Conservation (phyloP, 2,113 vertebrate genomes). For the Pristiophorus japonicus region DNA sequence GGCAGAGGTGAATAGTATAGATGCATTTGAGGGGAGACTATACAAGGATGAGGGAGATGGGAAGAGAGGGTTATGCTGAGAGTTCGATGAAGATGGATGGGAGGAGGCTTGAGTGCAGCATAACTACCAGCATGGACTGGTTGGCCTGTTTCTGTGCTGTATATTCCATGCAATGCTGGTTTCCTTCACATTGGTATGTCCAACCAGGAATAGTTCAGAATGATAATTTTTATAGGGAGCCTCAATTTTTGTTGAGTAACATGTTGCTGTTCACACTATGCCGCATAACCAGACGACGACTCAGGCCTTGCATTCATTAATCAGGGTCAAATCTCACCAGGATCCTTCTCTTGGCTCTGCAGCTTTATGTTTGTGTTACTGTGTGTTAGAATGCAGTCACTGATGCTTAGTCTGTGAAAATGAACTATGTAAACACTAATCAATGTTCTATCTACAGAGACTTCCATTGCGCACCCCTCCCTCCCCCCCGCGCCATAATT, state of each 20-base stretch:
- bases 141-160: too few relatives aligned
- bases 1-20: too few relatives aligned
- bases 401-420: background rate
- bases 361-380: background rate
- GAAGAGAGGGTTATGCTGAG: too few relatives aligned
- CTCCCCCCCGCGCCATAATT: background rate
- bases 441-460: background rate
- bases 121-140: too few relatives aligned
- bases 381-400: background rate
- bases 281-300: background rate
- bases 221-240: background rate
- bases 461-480: background rate
- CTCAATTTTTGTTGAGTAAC: background rate
- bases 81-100: too few relatives aligned
- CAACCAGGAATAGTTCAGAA: background rate
- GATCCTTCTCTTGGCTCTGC: background rate
- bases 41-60: too few relatives aligned
- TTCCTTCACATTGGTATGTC: background rate
- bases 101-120: too few relatives aligned
- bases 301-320: too few relatives aligned
- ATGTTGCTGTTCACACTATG: background rate
- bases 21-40: too few relatives aligned
- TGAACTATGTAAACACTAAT: background rate
- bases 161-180: background rate
- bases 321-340: background rate